Percentiles rank a stretch among this genome's conserved stretches.
These are phyloP conservation scores for Cryptocheilus praepositus DNA, from an alignment of 2,888 invertebrate genomes.

Conservation along the genomic window DNA sequence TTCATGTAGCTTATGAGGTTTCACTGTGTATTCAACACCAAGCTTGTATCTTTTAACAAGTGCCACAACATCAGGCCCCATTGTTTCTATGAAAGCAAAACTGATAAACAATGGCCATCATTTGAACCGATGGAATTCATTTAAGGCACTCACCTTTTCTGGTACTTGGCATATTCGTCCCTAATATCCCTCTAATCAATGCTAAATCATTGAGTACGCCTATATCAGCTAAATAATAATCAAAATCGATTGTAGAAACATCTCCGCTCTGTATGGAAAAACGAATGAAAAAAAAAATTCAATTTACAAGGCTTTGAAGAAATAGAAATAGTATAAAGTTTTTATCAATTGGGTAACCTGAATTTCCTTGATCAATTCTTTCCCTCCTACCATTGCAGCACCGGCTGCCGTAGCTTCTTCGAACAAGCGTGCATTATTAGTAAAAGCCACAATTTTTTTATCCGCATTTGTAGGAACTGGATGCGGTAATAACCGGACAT, in stretches of 20 bases:
- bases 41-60: conserved; percentile 81
- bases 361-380: conserved; percentile 85
- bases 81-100: conserved; percentile 77
- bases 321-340: conserved; percentile 1
- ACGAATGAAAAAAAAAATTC: background rate
- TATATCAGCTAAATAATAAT: conserved; percentile 86
- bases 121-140: background rate
- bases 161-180: conserved; percentile 83
- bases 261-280: conserved; percentile 79
- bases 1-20: conserved; percentile 82
- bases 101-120: conserved; percentile 5
- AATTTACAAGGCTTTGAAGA: conserved; percentile 2
- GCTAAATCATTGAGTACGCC: conserved; percentile 87
- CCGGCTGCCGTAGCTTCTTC: conserved; percentile 82
- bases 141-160: conserved; percentile 64
- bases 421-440: conserved; percentile 80
- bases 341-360: conserved; percentile 75
- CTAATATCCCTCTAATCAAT: conserved; percentile 85
- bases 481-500: conserved; percentile 81
- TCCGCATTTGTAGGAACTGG: conserved; percentile 83
- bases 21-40: conserved; percentile 83
- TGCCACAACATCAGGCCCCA: conserved; percentile 80
- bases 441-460: conserved; percentile 84
- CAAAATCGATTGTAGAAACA: conserved; percentile 81
- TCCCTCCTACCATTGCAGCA: conserved; percentile 84